Evolutionary conservation across 2,113 vertebrate species (phyloP).

Genomic region (Antechinus flavipes): DNA sequence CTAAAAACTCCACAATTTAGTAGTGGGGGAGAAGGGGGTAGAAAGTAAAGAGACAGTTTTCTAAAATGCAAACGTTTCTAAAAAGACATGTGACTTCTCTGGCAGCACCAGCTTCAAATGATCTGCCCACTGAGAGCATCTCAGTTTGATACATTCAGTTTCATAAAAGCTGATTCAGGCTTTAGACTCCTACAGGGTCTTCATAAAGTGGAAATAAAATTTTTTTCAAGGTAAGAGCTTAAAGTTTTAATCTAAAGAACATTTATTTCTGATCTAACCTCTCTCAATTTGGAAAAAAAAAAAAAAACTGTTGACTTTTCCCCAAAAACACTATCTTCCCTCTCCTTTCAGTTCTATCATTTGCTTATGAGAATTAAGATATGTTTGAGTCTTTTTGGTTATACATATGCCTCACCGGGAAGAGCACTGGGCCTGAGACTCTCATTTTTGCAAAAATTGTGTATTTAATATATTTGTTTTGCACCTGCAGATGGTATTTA

Average conservation of each 20-base stretch:
- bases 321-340: not conserved
- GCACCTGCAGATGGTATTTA: not conserved
- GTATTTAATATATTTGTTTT: constrained; percentile 16
- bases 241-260: constrained; percentile 70
- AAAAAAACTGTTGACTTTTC: constrained; percentile 50
- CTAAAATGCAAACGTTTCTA: constrained; percentile 78
- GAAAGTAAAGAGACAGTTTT: constrained; percentile 70
- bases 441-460: not conserved
- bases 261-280: constrained; percentile 51
- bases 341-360: not conserved
- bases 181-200: constrained; percentile 71
- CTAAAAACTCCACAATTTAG: constrained; percentile 73
- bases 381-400: constrained; percentile 34
- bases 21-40: constrained; percentile 48
- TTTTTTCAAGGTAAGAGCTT: constrained; percentile 61
- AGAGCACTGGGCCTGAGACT: constrained; percentile 51
- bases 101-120: constrained; percentile 78
- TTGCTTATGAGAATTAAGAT: not conserved
- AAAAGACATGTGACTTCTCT: constrained; percentile 76
- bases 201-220: constrained; percentile 75
- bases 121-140: constrained; percentile 76
- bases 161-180: constrained; percentile 76
- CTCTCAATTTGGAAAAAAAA: constrained; percentile 56
- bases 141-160: constrained; percentile 80
- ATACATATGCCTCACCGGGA: constrained; percentile 10